Base-by-base conservation (phyloP, 1,140 invertebrate species). In the Heterodera schachtii region DNA sequence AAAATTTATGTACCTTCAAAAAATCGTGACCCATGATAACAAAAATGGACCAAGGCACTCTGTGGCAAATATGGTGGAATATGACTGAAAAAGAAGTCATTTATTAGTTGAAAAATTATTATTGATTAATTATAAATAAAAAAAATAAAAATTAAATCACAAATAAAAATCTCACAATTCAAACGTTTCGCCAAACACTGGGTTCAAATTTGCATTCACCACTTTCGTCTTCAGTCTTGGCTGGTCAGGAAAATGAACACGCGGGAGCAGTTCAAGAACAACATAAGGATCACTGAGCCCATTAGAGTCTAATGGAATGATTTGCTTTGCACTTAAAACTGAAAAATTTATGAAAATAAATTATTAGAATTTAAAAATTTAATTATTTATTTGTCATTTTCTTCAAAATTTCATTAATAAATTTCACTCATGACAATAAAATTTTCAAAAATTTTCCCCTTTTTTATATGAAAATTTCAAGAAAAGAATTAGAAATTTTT, bases 11-110 rank as follows among this genome's bases (percentile, higher is more conserved):
- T 78, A 69, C 77, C 70, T 78, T 78, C 46, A 83, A 74, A 67
- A 97, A 94, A 90, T 98, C 96, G 86, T 97, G 95, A 90, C 98
- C 96, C 95, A 97, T 97, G 1, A 98, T 95, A 1, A 95, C 96
- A 90, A 98, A n/a, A 95, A 19, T 94, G 92, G 64, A 98, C 92
- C 91, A 95, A 94, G 0, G 95, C 94, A 43, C 94, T 93, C 31
- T 93, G 92, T 87, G 95, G 96, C 82, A 95, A 93, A 47, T 95
- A 94, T 85, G 94, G 90, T 0, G 93, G 93, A 11, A 97, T 94
- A 77, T 93, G 91, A 89, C 95, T 97, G 90, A 47, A 91, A 91
- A 85, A 89, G 66, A 2, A 52, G 49, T 2, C 49, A 52, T 52
- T 52, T 52, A 52, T 52, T 31, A 31, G 31, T 31, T 19, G 21